Evolutionary conservation across 2,113 vertebrate genomes (phyloP), one percentile per base, ranked within the genome.

Genomic region (Prinia subflava): DNA sequence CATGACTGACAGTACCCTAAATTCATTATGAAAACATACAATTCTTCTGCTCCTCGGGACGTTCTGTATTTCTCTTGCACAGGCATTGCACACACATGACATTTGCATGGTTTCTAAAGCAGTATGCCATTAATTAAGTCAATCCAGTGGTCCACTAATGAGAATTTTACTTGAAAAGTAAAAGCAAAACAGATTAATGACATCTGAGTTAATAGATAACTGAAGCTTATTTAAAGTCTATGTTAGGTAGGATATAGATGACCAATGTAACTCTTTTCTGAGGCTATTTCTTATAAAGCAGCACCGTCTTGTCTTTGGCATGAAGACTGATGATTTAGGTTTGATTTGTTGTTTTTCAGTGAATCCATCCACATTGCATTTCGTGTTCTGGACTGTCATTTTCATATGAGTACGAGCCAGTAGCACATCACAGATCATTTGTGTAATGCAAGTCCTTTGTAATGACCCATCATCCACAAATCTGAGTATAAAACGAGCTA

Each of bases 1-100:
- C 53, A 11, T 95, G 90, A 94, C 60, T 84, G 92, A 89, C 86
- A 69, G 44, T 35, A 39, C 87, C 24, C n/a, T 46, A 87, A 97
- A 95, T 94, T 44, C 53, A 22, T 69, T 49, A 25, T 64, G 76
- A 95, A 87, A 90, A 75, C 10, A 2, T 39, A 24, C 3, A 63
- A 21, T 81, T 89, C 79, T 68, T 67, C 63, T 86, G 39, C 60
- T 78, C 24, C 3, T 15, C 30, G 7, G 28, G 5, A 21, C 3
- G 7, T 62, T 85, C 55, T 81, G 53, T 76, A 6, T 73, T 68
- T 84, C 22, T 81, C 9, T 15, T 37, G 35, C 64, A 37, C 22
- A 59, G 30, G 13, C 42, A 3, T 19, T 62, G 76, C 35, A 44
- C 47, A 33, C 2, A 1, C 27, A 3, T 62, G 74, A 56, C 6